These are phyloP conservation scores for Prunella strophiata DNA, from an alignment of 2,797 vertebrate species.

Conservation along the genomic window DNA sequence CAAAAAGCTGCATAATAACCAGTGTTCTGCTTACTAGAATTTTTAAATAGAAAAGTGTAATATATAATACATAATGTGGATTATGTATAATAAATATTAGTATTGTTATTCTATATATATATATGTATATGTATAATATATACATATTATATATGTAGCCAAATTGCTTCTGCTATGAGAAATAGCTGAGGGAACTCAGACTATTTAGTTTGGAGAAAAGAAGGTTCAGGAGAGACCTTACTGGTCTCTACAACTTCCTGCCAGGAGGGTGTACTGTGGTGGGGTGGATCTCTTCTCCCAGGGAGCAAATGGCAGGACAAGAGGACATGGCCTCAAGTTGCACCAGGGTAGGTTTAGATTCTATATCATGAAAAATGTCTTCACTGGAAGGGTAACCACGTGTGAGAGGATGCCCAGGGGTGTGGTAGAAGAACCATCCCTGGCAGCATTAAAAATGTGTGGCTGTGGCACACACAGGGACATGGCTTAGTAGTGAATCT, in stretches of 20 bases:
- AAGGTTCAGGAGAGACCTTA: not conserved
- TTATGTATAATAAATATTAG: not conserved
- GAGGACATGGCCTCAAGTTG: not conserved
- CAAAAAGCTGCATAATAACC: not conserved
- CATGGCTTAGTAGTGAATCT: fast-evolving
- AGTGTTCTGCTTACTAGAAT: not conserved
- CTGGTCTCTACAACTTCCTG: fast-evolving
- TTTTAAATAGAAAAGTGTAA: not conserved
- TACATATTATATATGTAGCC: not conserved
- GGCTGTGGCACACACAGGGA: not conserved
- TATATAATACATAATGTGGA: no score
- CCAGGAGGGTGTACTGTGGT: fast-evolving
- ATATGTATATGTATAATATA: fast-evolving
- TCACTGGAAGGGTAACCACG: not conserved
- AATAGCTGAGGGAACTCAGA: not conserved
- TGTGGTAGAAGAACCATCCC: no score
- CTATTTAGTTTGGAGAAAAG: not conserved
- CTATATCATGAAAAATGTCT: no score
- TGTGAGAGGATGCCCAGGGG: not conserved
- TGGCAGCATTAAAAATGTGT: not conserved
- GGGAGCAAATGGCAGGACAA: not conserved
- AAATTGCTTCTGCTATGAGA: not conserved
- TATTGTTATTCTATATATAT: no score
- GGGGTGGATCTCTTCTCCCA: not conserved
- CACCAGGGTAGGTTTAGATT: no score